These are phyloP conservation scores for Hemithea aestivaria DNA, from an alignment of 2,888 invertebrate species.

Conservation along the genomic window DNA sequence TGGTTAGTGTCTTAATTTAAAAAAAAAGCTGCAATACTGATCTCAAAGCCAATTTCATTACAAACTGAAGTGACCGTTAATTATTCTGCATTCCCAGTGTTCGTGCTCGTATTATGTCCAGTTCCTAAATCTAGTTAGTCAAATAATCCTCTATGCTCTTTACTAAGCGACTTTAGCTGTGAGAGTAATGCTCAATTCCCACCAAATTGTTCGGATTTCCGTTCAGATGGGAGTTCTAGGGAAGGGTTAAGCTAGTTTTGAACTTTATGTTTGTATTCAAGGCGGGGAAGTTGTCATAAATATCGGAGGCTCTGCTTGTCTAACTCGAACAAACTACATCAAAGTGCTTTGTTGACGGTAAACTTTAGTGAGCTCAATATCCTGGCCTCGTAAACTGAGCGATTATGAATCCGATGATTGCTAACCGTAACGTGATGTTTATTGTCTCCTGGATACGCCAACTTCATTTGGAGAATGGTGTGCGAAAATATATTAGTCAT, in stretches of 20 bases:
- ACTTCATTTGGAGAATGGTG: conserved; percentile 11
- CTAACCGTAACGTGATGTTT: conserved; percentile 35
- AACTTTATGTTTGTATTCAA: conserved; percentile 66
- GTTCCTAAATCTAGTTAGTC: conserved; percentile 20
- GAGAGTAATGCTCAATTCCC: conserved; percentile 52
- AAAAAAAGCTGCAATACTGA: too few relatives aligned
- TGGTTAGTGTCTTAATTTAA: too few relatives aligned
- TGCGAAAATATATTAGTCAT: too few relatives aligned
- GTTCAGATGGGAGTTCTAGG: conserved; percentile 51
- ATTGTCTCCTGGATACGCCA: conserved; percentile 10
- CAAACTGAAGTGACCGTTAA: too few relatives aligned
- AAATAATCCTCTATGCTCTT: conserved; percentile 26
- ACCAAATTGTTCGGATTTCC: conserved; percentile 62
- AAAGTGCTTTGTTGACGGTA: conserved; percentile 63
- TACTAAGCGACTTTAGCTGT: conserved; percentile 27
- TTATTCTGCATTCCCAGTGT: conserved; percentile 5
- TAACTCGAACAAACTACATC: conserved; percentile 60
- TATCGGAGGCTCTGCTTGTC: conserved; percentile 58
- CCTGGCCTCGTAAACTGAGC: conserved; percentile 46
- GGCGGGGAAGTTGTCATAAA: conserved; percentile 63
- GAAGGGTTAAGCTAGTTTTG: conserved; percentile 64
- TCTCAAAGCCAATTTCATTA: conserved; percentile 5
- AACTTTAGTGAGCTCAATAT: conserved; percentile 59
- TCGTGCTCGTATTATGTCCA: conserved; percentile 9
- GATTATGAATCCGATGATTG: conserved; percentile 49